Evolutionary conservation across 2,113 vertebrate species (phyloP), one percentile per base, ranked within the genome.

Genomic region (Coryphaenoides rupestris): DNA sequence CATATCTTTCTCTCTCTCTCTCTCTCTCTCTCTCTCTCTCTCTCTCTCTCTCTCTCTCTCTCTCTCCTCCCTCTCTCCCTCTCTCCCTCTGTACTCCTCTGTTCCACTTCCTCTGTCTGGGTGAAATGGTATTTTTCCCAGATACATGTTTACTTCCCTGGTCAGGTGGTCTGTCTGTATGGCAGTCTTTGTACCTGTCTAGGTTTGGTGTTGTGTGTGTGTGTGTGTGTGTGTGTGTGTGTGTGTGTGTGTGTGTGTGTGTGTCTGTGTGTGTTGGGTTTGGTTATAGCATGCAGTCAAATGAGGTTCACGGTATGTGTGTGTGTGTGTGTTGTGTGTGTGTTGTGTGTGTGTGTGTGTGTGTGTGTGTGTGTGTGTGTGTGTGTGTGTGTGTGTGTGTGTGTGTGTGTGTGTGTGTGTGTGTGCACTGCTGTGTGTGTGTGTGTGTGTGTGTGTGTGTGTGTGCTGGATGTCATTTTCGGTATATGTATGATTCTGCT

Each of bases 101-200:
- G 21, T 24, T 21, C 21, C 21, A 2, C 45, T 24, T 45, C 50
- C 24, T 66, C 55, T 69, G 55, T 66, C 50, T 57, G 55, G 40
- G 14, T 55, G 6, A 66, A 22, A 45, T 55, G 68, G 65, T 65
- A 63, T 22, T 78, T 78, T 74, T 65, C 75, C 72, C 57, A 59
- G 58, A 62, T 50, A 50, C 55, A 45, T 64, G 26, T 64, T 64
- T 56, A 17, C 52, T 46, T 55, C 19, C 6, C 52, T 33, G 26
- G 57, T 33, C 57, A 33, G 24, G 57, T 12, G 33, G n/a, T 64
- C 24, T 62, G 49, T 13, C 9, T 15, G 17, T 19, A 16, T 33
- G 2, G 26, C 57, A 28, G 14, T 19, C 57, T 59, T 15, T 17
- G 19, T 61, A 22, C 13, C 19, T 7, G 45, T 13, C n/a, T 45